Evolutionary conservation across 1,140 invertebrate species (phyloP).

Genomic region (Dermatophagoides farinae): DNA sequence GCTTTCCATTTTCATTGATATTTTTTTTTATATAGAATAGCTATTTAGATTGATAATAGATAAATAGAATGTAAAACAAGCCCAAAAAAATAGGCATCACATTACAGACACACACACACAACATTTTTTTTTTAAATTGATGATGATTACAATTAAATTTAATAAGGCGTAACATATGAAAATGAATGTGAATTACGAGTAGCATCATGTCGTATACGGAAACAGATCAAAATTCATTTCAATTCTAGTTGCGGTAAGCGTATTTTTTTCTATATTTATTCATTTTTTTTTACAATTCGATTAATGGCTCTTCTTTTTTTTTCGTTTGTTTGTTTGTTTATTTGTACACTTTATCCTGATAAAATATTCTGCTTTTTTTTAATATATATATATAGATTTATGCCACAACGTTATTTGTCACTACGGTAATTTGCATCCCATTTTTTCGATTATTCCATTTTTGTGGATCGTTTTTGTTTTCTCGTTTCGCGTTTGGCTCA

Average conservation of each 20-base stretch:
- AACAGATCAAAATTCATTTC: conserved; percentile 46
- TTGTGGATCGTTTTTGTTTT: too few relatives aligned
- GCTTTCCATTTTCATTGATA: too few relatives aligned
- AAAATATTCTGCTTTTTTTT: too few relatives aligned
- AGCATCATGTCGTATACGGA: conserved; percentile 56
- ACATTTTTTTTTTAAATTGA: not conserved
- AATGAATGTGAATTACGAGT: conserved; percentile 58
- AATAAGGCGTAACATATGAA: conserved; percentile 54
- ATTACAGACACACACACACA: not conserved
- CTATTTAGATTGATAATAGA: too few relatives aligned
- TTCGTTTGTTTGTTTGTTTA: too few relatives aligned
- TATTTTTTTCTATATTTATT: not conserved
- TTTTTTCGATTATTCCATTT: not conserved
- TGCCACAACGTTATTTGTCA: conserved; percentile 56
- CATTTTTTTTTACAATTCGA: not conserved
- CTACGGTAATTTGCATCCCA: conserved; percentile 23
- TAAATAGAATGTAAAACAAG: too few relatives aligned
- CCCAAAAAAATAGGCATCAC: too few relatives aligned
- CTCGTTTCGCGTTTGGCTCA: too few relatives aligned
- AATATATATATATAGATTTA: too few relatives aligned
- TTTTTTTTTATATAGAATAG: too few relatives aligned
- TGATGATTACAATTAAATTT: conserved; percentile 19
- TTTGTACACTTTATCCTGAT: too few relatives aligned
- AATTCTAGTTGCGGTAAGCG: conserved; percentile 63
- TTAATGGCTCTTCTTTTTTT: not conserved